Conservation (phyloP, 2,797 vertebrate species). For the Xenentodon cancila region DNA sequence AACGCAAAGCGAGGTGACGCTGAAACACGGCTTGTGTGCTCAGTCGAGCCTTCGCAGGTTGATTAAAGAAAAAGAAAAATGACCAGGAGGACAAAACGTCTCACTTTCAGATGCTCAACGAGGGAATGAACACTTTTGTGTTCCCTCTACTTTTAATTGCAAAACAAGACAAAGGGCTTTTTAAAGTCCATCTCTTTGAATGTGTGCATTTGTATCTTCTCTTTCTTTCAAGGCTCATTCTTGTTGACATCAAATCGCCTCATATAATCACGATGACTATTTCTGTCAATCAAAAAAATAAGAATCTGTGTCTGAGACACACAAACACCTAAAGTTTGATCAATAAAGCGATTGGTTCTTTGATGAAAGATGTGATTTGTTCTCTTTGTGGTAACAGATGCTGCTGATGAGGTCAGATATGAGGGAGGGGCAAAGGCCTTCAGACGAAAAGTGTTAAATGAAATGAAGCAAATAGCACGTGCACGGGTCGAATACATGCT, state of each 20-base stretch:
- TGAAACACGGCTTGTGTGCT: constrained; percentile 44
- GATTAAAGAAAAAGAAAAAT: constrained; percentile 18
- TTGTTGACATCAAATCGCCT: constrained; percentile 53
- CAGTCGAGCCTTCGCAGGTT: constrained; percentile 20
- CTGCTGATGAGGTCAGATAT: constrained; percentile 10
- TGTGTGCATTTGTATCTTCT: constrained; percentile 26
- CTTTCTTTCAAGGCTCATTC: constrained; percentile 46
- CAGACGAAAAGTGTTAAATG: constrained; percentile 24
- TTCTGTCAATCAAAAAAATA: constrained; percentile 37
- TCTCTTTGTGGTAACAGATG: constrained; percentile 25
- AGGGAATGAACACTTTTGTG: constrained; percentile 41
- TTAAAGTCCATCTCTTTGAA: constrained; percentile 47
- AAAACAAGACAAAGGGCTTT: constrained; percentile 58
- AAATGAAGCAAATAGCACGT: background rate
- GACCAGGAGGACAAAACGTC: constrained; percentile 32
- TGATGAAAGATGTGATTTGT: constrained; percentile 26
- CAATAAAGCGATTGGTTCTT: constrained; percentile 44
- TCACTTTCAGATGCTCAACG: constrained; percentile 28
- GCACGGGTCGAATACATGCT: background rate
- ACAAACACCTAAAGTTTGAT: constrained; percentile 34
- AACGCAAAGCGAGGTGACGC: constrained; percentile 56
- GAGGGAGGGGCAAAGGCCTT: constrained; percentile 22
- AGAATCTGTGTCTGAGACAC: constrained; percentile 22
- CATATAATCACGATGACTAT: constrained; percentile 41
- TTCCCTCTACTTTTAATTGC: constrained; percentile 45